Percentiles rank a stretch among this genome's conserved stretches.
These are phyloP conservation scores for Leptobrachium ailaonicum DNA, from an alignment of 2,113 vertebrate species.

Conservation along the genomic window DNA sequence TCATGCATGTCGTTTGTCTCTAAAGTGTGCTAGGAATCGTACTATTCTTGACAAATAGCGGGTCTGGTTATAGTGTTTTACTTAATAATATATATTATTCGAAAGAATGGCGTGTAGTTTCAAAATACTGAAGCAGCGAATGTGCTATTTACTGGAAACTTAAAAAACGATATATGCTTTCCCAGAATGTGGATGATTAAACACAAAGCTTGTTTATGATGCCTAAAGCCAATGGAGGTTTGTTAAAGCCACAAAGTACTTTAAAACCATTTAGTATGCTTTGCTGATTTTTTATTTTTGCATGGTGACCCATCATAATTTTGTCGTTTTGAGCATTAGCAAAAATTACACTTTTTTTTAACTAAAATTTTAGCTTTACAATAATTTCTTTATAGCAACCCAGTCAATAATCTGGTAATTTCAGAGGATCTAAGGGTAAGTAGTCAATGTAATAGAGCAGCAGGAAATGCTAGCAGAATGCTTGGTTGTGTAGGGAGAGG, in stretches of 20 bases:
- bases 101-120: conserved; percentile 6
- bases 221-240: conserved; percentile 6
- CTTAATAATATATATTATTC: conserved; percentile 20
- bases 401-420: no score
- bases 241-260: conserved; percentile 18
- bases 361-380: no score
- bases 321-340: not conserved
- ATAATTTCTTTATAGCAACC: no score
- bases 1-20: conserved; percentile 8
- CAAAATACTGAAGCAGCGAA: conserved; percentile 32
- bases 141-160: conserved; percentile 41
- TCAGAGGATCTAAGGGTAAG: no score
- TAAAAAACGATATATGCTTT: conserved; percentile 36
- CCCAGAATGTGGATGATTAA: conserved; percentile 44
- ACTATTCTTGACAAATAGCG: conserved; percentile 6
- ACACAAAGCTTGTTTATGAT: conserved; percentile 36
- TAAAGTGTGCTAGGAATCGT: not conserved
- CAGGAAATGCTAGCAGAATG: no score
- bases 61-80: conserved; percentile 10
- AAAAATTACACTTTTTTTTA: not conserved
- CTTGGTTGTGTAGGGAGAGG: no score
- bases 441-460: no score
- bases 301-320: not conserved
- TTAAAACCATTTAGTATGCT: conserved; percentile 2
- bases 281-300: not conserved